phyloP scores from a whole-genome alignment of 2,888 invertebrate species.

The Stenchaetothrips biformis region DNA sequence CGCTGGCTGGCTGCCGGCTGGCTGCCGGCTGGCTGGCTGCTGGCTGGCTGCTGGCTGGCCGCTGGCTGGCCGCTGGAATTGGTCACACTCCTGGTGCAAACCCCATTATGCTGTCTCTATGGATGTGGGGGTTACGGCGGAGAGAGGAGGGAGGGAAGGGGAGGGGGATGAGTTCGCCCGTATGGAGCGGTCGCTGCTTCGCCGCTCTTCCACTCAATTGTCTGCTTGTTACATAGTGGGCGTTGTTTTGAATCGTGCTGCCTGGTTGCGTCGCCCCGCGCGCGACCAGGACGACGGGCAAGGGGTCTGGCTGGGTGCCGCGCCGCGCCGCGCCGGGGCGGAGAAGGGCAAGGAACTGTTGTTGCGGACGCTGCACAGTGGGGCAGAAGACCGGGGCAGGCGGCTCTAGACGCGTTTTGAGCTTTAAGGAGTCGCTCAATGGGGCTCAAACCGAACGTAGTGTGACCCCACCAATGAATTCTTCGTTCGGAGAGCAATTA shows the following conservation, averaged over 20 bases:
- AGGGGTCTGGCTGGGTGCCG: background rate
- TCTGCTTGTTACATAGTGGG: slow-evolving; percentile 10
- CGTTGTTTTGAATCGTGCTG: slow-evolving; percentile 20
- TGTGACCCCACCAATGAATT: no score
- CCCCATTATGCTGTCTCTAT: background rate
- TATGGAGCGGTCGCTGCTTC: background rate
- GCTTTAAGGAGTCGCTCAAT: no score
- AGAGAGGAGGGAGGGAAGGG: background rate
- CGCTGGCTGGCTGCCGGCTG: no score
- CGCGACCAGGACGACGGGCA: background rate
- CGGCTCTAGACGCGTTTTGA: no score
- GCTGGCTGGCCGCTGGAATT: background rate
- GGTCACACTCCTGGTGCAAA: slow-evolving; percentile 1
- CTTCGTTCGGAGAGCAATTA: no score
- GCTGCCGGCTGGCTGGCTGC: no score
- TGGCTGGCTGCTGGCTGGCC: background rate
- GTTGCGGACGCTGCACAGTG: no score
- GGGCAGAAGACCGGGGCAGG: no score
- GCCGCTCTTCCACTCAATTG: slow-evolving; percentile 3
- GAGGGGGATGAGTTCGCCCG: background rate
- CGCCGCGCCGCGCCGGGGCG: no score
- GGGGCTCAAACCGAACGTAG: no score
- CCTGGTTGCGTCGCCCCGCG: background rate
- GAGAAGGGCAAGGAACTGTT: no score
- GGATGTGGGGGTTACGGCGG: no score